Conservation (phyloP, 2,113 vertebrate genomes). For the Poicephalus gulielmi region DNA sequence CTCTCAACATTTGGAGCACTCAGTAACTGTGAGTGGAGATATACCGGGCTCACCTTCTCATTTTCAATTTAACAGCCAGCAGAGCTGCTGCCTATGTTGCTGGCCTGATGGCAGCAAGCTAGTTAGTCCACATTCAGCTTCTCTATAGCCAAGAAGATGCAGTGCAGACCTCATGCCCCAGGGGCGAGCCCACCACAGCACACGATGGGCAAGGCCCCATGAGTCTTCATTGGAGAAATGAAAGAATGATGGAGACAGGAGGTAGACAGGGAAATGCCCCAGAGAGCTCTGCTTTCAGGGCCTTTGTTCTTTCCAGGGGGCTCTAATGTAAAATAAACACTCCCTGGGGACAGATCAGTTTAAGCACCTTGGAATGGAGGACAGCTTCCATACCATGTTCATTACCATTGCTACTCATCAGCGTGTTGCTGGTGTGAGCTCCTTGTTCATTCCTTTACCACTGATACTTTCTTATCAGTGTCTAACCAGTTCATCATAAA, state of each 20-base stretch:
- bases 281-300: neutral
- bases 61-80: too few relatives aligned
- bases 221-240: neutral
- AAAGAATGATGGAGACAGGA: neutral
- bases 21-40: too few relatives aligned
- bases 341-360: neutral
- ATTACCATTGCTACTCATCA: rapidly evolving
- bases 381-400: neutral
- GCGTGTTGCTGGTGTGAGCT: neutral
- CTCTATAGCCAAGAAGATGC: rapidly evolving
- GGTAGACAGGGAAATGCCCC: neutral
- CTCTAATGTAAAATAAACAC: neutral
- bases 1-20: too few relatives aligned
- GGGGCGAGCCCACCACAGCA: neutral
- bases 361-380: neutral
- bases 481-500: neutral
- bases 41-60: too few relatives aligned
- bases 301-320: neutral
- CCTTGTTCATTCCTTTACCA: neutral
- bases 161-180: neutral
- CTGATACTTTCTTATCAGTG: neutral
- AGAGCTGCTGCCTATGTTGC: neutral
- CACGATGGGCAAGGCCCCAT: rapidly evolving
- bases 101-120: neutral
- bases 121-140: neutral